Evolutionary conservation across 2,888 invertebrate genomes (phyloP).

Genomic region (Panzeria rudis): DNA sequence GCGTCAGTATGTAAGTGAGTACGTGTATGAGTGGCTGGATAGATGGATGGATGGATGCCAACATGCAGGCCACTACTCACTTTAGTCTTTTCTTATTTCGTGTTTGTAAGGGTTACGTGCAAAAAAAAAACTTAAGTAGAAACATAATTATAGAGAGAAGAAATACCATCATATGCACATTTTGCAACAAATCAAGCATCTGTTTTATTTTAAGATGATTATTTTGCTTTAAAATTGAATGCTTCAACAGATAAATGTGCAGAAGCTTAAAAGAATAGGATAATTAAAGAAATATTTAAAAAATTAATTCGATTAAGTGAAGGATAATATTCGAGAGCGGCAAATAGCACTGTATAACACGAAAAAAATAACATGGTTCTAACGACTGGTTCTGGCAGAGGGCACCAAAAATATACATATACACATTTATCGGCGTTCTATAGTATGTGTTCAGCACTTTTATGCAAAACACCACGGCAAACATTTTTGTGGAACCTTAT

Average conservation of each 20-base stretch:
- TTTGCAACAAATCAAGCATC: constrained; percentile 80
- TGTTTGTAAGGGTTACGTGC: constrained; percentile 56
- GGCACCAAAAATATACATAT: no score
- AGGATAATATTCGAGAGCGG: no score
- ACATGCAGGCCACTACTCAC: constrained; percentile 51
- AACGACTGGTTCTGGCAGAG: no score
- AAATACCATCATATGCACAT: constrained; percentile 77
- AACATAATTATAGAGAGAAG: constrained; percentile 65
- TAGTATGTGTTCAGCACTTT: no score
- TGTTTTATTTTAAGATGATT: constrained; percentile 63
- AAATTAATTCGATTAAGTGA: neutral
- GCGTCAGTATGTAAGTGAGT: neutral
- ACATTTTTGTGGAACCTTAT: no score
- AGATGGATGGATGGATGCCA: constrained; percentile 64
- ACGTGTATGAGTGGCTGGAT: constrained; percentile 38
- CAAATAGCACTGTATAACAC: no score
- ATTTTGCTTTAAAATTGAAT: constrained; percentile 31
- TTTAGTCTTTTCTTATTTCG: neutral
- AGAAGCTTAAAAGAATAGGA: neutral
- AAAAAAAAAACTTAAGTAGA: constrained; percentile 61
- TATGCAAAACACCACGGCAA: no score
- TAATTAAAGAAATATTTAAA: neutral
- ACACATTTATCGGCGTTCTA: no score
- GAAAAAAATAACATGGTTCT: no score
- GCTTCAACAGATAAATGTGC: constrained; percentile 14